Evolutionary conservation across 2,888 invertebrate species (phyloP), one percentile per base, ranked within the genome.

Genomic region (Hyles lineata): DNA sequence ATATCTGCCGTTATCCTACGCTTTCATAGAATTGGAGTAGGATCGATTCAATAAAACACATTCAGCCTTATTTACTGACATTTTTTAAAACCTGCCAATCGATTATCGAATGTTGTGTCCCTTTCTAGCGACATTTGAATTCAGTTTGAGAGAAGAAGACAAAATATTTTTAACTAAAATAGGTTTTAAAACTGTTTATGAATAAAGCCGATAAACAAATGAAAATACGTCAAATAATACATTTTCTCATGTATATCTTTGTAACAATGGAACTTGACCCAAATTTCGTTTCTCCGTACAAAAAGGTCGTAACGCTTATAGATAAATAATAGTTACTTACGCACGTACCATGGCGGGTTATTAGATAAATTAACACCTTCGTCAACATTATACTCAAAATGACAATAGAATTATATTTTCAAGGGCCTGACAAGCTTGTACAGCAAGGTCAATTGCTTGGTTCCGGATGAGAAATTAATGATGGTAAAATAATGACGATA

Each of bases 291-390:
- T 73, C 80, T 81, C 78, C 77, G 78, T 80, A 79, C 78, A 79
- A 78, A 84, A 83, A 87, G 87, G 84, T 85, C 85, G 85, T 74
- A 83, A 80, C 82, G 78, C 81, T 84, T 84, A 87, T 84, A 83
- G 83, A 79, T 82, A 83, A 82, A 81, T 85, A 80, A 86, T 82
- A 79, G 79, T 80, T 80, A 70, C 74, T 67, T 70, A 73, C 67
- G 74, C 81, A 83, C 83, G 79, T 80, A 81, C 74, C 70, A 72
- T 77, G 75, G 74, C 73, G 72, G 79, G 79, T 80, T 79, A 82
- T 82, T 82, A 76, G 79, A 72, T 74, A 78, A 82, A 81, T 81
- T 80, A 80, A 78, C 78, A 79, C 79, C 78, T 82, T 80, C 74
- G 76, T 72, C 75, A 74, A 72, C 74, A 75, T 74, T 76, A 74